A percentile compares a stretch with the other conserved stretches of the same genome.
Conservation (phyloP, 2,888 invertebrate genomes). For the Ferrisia virgata region DNA sequence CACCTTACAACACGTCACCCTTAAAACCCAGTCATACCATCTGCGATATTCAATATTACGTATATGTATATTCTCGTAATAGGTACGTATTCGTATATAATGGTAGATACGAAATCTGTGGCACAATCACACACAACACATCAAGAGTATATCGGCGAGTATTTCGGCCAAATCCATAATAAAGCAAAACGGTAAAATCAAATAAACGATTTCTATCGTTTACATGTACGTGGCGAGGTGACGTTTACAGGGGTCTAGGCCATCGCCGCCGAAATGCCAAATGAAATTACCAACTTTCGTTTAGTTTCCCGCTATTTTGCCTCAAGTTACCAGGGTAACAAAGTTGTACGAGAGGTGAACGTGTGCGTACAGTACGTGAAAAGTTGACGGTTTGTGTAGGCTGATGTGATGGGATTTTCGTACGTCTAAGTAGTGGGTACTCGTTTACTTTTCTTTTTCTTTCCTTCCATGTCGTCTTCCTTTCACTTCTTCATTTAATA, state of each 20-base stretch:
- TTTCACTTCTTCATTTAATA: background rate
- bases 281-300: background rate
- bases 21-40: background rate
- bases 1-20: no score
- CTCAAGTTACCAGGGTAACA: slow-evolving; percentile 5
- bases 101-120: background rate
- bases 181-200: background rate
- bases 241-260: background rate
- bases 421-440: no score
- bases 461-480: no score
- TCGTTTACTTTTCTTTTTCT: background rate
- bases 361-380: background rate
- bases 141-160: background rate
- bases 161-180: background rate
- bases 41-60: background rate
- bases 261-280: background rate
- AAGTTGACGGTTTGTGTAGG: background rate
- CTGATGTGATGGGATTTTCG: background rate
- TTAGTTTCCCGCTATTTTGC: slow-evolving; percentile 1
- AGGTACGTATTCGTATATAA: no score
- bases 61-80: no score
- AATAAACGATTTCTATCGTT: background rate
- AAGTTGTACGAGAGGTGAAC: background rate
- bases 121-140: background rate
- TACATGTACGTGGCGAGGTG: background rate